phyloP scores from a whole-genome alignment of 2,888 invertebrate genomes.

The Mythimna albipuncta region DNA sequence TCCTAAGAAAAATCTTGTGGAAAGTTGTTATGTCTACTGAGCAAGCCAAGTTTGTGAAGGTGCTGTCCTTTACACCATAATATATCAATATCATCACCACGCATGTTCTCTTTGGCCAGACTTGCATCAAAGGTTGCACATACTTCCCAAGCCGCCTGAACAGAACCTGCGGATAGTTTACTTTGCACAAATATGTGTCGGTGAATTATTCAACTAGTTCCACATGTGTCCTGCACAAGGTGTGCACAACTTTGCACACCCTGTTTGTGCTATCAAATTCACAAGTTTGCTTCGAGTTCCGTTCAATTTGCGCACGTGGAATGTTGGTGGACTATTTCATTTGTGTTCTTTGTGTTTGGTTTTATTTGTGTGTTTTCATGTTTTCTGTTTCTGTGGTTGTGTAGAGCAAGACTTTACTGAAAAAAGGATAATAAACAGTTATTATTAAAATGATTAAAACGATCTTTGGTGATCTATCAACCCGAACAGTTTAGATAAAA shows the following conservation, averaged over 20 bases:
- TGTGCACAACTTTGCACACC: conserved; percentile 55
- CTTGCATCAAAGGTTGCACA: conserved; percentile 42
- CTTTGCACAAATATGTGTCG: conserved; percentile 58
- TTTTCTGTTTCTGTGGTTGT: conserved; percentile 1
- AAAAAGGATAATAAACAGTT: too few relatives aligned
- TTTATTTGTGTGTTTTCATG: conserved; percentile 29
- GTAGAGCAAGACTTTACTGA: not conserved
- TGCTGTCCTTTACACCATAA: too few relatives aligned
- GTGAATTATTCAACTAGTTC: conserved; percentile 61
- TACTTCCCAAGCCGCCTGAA: conserved; percentile 30
- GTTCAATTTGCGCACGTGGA: conserved; percentile 49
- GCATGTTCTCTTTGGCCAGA: conserved; percentile 2
- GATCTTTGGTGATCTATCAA: too few relatives aligned
- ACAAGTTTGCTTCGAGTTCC: conserved; percentile 51
- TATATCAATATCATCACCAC: not conserved
- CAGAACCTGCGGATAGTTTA: conserved; percentile 52
- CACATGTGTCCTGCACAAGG: conserved; percentile 36
- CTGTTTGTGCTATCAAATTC: conserved; percentile 59
- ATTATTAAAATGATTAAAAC: too few relatives aligned
- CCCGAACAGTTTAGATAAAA: too few relatives aligned
- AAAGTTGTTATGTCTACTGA: too few relatives aligned
- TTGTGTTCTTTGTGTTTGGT: conserved; percentile 22
- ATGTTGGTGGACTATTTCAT: conserved; percentile 28
- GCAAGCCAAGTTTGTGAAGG: too few relatives aligned
- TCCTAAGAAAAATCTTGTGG: too few relatives aligned